Conservation (phyloP, 1,140 invertebrate genomes). For the Drosophila jambulina region DNA sequence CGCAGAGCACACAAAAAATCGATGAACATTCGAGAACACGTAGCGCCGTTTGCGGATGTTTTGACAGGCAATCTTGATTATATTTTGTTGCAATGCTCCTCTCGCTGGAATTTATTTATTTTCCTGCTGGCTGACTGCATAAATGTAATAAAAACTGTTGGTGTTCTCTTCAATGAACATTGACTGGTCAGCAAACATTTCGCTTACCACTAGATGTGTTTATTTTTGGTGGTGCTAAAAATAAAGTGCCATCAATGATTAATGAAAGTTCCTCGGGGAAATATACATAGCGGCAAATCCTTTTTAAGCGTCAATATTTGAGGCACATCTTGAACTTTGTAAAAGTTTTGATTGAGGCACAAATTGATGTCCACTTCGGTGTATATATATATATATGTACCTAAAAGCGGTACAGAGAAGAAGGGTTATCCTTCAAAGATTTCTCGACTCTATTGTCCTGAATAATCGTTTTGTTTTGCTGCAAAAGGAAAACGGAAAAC, state of each 20-base stretch:
- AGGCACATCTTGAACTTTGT: slow-evolving; percentile 22
- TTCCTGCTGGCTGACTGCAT: slow-evolving; percentile 33
- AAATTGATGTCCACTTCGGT: slow-evolving; percentile 34
- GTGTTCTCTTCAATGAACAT: slow-evolving; percentile 14
- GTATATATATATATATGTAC: slow-evolving; percentile 1
- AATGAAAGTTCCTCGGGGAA: slow-evolving; percentile 34
- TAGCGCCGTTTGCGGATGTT: slow-evolving; percentile 26
- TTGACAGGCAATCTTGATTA: slow-evolving; percentile 49
- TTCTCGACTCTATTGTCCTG: slow-evolving; percentile 21
- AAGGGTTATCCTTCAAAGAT: slow-evolving; percentile 17
- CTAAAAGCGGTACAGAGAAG: not conserved
- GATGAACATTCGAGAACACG: slow-evolving; percentile 34
- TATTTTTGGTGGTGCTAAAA: slow-evolving; percentile 14
- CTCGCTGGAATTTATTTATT: slow-evolving; percentile 25
- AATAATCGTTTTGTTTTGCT: slow-evolving; percentile 20
- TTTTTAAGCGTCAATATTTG: slow-evolving; percentile 19
- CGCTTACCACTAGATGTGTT: not conserved
- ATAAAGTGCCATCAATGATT: slow-evolving; percentile 12
- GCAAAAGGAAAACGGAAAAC: not conserved
- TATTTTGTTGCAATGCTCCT: slow-evolving; percentile 33
- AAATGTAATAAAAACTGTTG: slow-evolving; percentile 25
- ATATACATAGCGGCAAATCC: slow-evolving; percentile 16
- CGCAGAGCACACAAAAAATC: slow-evolving; percentile 24
- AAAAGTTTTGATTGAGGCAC: slow-evolving; percentile 42
- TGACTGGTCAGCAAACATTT: slow-evolving; percentile 26